Conservation (phyloP, 37 sponge, comb jelly and placozoan species). For the Spongilla lacustris region DNA sequence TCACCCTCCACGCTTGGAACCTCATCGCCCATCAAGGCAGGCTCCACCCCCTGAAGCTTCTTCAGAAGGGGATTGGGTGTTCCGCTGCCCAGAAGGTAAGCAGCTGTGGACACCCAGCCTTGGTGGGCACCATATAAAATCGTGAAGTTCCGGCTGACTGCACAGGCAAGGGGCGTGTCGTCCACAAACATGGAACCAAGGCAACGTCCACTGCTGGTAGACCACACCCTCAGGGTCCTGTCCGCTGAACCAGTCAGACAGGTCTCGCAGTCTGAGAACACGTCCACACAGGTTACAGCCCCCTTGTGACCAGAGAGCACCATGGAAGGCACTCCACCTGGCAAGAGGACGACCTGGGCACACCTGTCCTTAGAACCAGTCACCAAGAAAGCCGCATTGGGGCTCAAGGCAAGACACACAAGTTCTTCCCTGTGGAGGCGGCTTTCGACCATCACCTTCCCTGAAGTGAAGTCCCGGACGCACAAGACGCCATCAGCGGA, state of each 20-base stretch:
- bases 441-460: slow-evolving; percentile 7
- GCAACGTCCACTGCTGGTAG: slow-evolving; percentile 1
- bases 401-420: slow-evolving; percentile 4
- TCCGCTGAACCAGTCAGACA: slow-evolving; percentile 43
- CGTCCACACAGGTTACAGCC: slow-evolving; percentile 21
- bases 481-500: slow-evolving; percentile 34
- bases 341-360: slow-evolving; percentile 4
- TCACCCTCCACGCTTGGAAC: background rate
- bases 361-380: slow-evolving; percentile 23
- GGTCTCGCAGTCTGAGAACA: slow-evolving; percentile 10
- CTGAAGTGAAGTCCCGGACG: slow-evolving; percentile 48
- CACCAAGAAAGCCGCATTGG: slow-evolving; percentile 12
- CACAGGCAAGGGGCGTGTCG: slow-evolving; percentile 12
- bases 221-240: slow-evolving; percentile 26
- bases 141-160: background rate
- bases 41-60: background rate
- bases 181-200: slow-evolving; percentile 39
- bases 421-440: slow-evolving; percentile 14
- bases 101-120: slow-evolving; percentile 56
- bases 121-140: slow-evolving; percentile 47
- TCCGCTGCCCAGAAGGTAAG: background rate
- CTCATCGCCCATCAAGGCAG: background rate
- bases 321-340: slow-evolving; percentile 10
- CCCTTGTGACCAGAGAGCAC: slow-evolving; percentile 58
- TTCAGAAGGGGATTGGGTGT: background rate